Evolutionary conservation across 1,140 invertebrate genomes (phyloP).

Genomic region (Micrasema minimum): DNA sequence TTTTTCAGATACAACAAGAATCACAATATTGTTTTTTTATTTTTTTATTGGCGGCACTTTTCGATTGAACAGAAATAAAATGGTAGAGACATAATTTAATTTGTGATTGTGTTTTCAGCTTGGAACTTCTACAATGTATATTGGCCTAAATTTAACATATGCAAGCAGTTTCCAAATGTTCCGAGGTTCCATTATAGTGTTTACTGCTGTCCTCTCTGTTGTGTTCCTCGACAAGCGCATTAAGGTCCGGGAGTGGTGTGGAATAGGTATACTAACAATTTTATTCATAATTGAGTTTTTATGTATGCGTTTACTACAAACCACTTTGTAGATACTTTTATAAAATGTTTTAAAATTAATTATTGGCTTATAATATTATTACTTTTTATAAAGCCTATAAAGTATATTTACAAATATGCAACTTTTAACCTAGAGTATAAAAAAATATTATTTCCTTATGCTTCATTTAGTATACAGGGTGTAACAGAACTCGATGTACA

Average conservation of each 20-base stretch:
- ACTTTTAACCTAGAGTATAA: too few species aligned
- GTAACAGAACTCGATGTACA: too few species aligned
- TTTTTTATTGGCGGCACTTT: not conserved
- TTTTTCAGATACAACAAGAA: not conserved
- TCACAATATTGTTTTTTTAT: not conserved
- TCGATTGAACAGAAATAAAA: not conserved
- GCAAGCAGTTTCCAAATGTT: slow-evolving; percentile 98
- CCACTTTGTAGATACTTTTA: too few species aligned
- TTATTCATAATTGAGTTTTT: too few species aligned
- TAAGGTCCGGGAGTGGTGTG: slow-evolving; percentile 80
- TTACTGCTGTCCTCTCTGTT: slow-evolving; percentile 92
- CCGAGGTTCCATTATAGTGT: slow-evolving; percentile 91
- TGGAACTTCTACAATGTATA: slow-evolving; percentile 88
- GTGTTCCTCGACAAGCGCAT: slow-evolving; percentile 83
- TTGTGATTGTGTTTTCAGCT: slow-evolving; percentile 58
- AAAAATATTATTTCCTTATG: too few species aligned
- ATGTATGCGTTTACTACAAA: not conserved
- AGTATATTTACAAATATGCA: too few species aligned
- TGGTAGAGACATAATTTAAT: slow-evolving; percentile 25
- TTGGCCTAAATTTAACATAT: slow-evolving; percentile 91
- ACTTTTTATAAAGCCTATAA: too few species aligned
- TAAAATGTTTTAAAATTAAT: too few species aligned
- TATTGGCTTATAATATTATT: too few species aligned
- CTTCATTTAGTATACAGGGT: too few species aligned
- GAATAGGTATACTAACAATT: slow-evolving; percentile 80